phyloP scores from a whole-genome alignment of 2,888 invertebrate genomes.

The Sepiola atlantica region DNA sequence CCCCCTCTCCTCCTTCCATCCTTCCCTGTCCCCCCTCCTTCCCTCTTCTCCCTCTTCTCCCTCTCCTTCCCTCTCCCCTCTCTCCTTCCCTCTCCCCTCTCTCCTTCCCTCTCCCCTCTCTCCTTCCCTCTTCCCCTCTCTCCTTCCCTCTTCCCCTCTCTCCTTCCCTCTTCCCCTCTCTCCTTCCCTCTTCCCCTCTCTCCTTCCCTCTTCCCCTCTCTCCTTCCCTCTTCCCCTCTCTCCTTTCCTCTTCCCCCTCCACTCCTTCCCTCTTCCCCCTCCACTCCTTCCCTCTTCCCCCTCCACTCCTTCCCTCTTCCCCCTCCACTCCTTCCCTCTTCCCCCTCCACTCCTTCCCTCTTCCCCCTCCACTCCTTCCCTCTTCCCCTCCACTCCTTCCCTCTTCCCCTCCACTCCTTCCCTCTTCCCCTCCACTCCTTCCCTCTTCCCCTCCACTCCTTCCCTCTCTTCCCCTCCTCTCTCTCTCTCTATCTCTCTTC shows the following conservation, averaged over 20 bases:
- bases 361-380: too few relatives aligned
- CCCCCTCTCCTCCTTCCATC: neutral
- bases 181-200: too few relatives aligned
- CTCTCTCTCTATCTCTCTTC: neutral
- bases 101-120: neutral
- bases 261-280: too few relatives aligned
- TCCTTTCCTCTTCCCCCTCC: too few relatives aligned
- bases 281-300: too few relatives aligned
- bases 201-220: too few relatives aligned
- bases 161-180: neutral
- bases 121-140: neutral
- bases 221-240: too few relatives aligned
- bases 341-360: too few relatives aligned
- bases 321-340: neutral
- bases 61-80: neutral
- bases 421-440: neutral
- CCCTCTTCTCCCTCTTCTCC: too few relatives aligned
- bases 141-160: neutral
- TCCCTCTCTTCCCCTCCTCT: neutral
- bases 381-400: neutral
- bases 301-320: neutral
- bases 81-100: neutral
- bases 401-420: neutral
- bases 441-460: neutral
- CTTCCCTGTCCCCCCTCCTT: neutral